Conservation (phyloP, 1,140 invertebrate genomes). For the Nephila pilipes region DNA sequence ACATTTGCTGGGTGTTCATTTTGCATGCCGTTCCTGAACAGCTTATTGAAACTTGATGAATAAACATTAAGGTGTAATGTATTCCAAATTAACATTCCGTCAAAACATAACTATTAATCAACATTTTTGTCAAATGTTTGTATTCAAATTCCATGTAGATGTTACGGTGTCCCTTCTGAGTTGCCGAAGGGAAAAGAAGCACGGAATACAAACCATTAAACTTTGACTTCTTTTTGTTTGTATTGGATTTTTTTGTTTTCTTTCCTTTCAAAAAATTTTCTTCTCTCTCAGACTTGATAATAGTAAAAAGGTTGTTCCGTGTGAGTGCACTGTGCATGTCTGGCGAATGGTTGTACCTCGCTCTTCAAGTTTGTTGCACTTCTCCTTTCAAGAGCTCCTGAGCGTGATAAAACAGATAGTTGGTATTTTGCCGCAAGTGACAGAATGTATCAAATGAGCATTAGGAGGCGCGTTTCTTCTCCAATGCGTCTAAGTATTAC, state of each 20-base stretch:
- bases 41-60: no score
- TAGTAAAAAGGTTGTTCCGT: slow-evolving; percentile 46
- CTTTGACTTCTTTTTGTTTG: slow-evolving; percentile 31
- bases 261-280: background rate
- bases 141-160: no score
- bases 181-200: background rate
- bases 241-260: background rate
- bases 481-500: background rate
- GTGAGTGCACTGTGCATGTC: slow-evolving; percentile 9
- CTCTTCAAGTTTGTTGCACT: slow-evolving; percentile 63
- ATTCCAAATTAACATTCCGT: no score
- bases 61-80: no score
- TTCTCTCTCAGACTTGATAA: slow-evolving; percentile 34
- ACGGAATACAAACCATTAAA: background rate
- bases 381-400: slow-evolving; percentile 52
- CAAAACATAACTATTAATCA: no score
- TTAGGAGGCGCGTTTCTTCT: background rate
- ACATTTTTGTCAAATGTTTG: no score
- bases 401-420: slow-evolving; percentile 31
- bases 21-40: no score
- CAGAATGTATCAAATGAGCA: slow-evolving; percentile 29
- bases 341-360: background rate
- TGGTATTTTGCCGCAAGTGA: slow-evolving; percentile 43
- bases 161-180: background rate
- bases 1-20: no score